Percentiles rank a stretch among this genome's conserved stretches.
These are phyloP conservation scores for Teleopsis dalmanni DNA, from an alignment of 1,140 invertebrate genomes.

Conservation along the genomic window DNA sequence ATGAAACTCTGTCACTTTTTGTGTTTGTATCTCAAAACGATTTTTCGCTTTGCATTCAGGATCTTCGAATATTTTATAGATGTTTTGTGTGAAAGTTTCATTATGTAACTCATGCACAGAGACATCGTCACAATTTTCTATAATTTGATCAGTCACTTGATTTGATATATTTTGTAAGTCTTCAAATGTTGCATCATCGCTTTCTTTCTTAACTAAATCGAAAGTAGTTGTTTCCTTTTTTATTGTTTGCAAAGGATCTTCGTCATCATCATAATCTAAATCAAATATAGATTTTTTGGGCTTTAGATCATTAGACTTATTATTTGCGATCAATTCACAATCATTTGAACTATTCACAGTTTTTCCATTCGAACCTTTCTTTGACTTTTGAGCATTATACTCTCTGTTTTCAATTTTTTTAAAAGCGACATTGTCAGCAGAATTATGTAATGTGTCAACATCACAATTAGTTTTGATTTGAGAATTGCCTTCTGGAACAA, in stretches of 20 bases:
- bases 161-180: background rate
- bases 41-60: conserved; percentile 37
- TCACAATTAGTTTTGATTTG: background rate
- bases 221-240: conserved; percentile 22
- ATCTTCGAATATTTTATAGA: conserved; percentile 25
- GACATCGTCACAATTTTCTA: background rate
- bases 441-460: background rate
- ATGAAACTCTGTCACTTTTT: conserved; percentile 32
- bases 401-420: background rate
- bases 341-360: too few species aligned
- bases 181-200: too few species aligned
- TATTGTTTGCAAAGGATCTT: conserved; percentile 29
- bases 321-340: too few species aligned
- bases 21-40: conserved; percentile 29
- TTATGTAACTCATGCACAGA: background rate
- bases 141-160: background rate
- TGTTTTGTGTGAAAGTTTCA: background rate
- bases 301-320: too few species aligned
- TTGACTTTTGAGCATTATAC: background rate
- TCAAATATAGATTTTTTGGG: conserved; percentile 34
- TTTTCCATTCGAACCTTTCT: too few species aligned
- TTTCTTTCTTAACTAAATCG: background rate
- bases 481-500: background rate
- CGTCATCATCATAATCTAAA: conserved; percentile 35
- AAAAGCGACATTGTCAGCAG: background rate